Base-by-base conservation (phyloP, 1,140 invertebrate genomes). In the Oryctes rhinoceros region DNA sequence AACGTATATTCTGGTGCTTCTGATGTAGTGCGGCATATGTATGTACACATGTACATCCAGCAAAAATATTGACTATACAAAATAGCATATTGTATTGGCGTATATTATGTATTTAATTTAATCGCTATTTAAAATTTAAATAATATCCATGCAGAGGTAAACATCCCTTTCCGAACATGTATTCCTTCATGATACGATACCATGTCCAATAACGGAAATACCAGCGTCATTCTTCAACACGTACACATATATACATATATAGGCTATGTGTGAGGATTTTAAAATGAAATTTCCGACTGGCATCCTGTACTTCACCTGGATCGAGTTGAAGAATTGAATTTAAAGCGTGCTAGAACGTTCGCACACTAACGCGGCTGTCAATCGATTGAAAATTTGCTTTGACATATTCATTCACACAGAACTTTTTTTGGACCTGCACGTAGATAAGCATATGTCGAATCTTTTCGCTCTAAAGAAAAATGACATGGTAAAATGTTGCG, bases 281-380 rank as follows among this genome's bases (percentile, higher is more conserved):
- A 15, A 53, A 53, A 53, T 53, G 49, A 53, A 53, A 53, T 53
- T 53, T 53, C 49, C 49, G n/a, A 53, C n/a, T 53, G 4, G 13
- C n/a, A 53, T 15, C 49, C 49, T 13, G 4, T 53, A 53, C 49
- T 3, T 53, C 49, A 53, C 11, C n/a, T 18, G 11, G 47, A 53
- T 53, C 49, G 49, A 53, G 49, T 18, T 53, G 49, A 53, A 53
- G 49, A 53, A 53, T 53, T 53, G 49, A 53, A 53, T 53, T 53
- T 53, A 53, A 15, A 53, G n/a, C 13, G 49, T 53, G 4, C 13
- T 18, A 53, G 49, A 18, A 53, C 11, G 11, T 15, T 53, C n/a
- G 11, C 49, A 18, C n/a, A 13, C 13, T 53, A 15, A 53, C 49
- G 13, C 13, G 49, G 11, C 49, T 53, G 49, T 53, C 49, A 53